A percentile compares a stretch with the other conserved stretches of the same genome.
Conservation (phyloP, 2,113 vertebrate species). For the Caretta caretta region DNA sequence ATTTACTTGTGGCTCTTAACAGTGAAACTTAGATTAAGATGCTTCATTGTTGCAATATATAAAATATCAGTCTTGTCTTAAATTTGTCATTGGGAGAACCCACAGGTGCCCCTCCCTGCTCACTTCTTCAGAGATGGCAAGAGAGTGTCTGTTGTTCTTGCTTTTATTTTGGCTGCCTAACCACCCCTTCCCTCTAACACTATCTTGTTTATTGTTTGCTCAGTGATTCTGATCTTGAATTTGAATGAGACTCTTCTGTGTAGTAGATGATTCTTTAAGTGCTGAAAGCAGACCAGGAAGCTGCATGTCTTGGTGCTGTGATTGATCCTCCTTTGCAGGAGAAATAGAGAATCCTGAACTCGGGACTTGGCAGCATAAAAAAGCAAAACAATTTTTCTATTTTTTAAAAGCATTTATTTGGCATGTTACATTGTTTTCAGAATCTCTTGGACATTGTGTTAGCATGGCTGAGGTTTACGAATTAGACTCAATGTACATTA, state of each 20-base stretch:
- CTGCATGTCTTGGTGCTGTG: not conserved
- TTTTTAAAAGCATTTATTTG: not conserved
- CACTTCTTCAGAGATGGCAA: accelerated
- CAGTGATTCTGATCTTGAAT: accelerated
- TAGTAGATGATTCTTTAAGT: accelerated
- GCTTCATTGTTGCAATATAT: not conserved
- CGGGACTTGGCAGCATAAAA: not conserved
- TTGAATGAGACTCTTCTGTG: not conserved
- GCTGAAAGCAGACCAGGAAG: not conserved
- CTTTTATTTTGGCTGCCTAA: accelerated
- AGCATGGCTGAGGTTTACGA: accelerated
- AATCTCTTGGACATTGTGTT: not conserved
- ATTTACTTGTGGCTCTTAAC: not conserved
- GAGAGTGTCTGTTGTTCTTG: not conserved
- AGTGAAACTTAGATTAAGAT: not conserved
- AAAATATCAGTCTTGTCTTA: not conserved
- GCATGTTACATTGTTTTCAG: not conserved
- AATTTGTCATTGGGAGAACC: not conserved
- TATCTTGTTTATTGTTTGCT: not conserved
- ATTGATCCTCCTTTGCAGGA: not conserved
- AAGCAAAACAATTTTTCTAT: not conserved
- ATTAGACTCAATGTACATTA: accelerated
- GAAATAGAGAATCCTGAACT: not conserved
- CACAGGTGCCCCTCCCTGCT: not conserved
- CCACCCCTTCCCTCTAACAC: not conserved